A percentile compares a stretch with the other conserved stretches of the same genome.
These are phyloP conservation scores for Apotomis turbidana DNA, from an alignment of 2,888 invertebrate genomes.

Conservation along the genomic window DNA sequence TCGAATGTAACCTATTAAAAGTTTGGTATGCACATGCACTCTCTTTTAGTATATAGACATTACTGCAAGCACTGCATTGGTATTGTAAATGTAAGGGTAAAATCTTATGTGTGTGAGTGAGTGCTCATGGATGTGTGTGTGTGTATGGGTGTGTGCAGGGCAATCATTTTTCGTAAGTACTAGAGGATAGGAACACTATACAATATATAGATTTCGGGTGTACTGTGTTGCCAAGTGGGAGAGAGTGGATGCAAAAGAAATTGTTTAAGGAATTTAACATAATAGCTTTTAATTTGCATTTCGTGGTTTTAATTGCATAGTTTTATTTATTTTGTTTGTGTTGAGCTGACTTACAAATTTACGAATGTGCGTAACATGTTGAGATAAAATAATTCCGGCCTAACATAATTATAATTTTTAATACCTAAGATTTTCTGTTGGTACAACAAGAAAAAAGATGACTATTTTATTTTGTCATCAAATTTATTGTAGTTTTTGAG, in stretches of 20 bases:
- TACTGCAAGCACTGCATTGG: slow-evolving; percentile 47
- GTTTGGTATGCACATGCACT: slow-evolving; percentile 42
- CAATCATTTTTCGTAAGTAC: slow-evolving; percentile 76
- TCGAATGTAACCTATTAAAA: too few species aligned
- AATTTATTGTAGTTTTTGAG: too few species aligned
- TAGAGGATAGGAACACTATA: slow-evolving; percentile 70
- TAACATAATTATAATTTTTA: too few species aligned
- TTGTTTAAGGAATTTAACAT: neutral
- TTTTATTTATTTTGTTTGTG: neutral
- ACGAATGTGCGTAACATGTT: too few species aligned
- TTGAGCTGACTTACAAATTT: too few species aligned
- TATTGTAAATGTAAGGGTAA: slow-evolving; percentile 35
- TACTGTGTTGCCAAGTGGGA: slow-evolving; percentile 41
- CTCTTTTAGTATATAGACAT: slow-evolving; percentile 44
- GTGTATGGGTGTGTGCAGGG: slow-evolving; percentile 55
- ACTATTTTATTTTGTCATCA: too few species aligned
- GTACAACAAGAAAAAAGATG: too few species aligned
- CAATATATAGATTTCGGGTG: slow-evolving; percentile 54
- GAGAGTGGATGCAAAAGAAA: slow-evolving; percentile 30
- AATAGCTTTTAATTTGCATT: neutral
- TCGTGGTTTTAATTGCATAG: neutral
- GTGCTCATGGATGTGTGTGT: slow-evolving; percentile 32
- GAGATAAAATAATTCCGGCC: too few species aligned
- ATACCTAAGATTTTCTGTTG: too few species aligned
- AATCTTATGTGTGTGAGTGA: slow-evolving; percentile 13